phyloP scores from a whole-genome alignment of 2,888 invertebrate species.

The Ceramica pisi region DNA sequence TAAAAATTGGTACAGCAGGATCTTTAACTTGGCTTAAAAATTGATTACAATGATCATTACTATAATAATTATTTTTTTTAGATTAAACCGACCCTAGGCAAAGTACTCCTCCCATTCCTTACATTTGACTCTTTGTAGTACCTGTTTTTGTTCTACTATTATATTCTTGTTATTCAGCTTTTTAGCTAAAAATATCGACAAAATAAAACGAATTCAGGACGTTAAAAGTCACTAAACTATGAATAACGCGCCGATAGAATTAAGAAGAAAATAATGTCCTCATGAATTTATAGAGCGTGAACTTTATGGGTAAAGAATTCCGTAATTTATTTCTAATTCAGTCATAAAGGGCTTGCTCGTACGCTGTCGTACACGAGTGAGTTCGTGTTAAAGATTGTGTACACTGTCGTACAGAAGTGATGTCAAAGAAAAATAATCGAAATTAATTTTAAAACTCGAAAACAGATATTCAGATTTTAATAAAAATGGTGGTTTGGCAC shows the following conservation, averaged over 20 bases:
- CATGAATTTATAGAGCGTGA: constrained; percentile 48
- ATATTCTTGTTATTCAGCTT: background rate
- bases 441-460: no score
- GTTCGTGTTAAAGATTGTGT: constrained; percentile 11
- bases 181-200: background rate
- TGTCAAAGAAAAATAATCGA: background rate
- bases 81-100: no score
- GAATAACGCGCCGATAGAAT: constrained; percentile 36
- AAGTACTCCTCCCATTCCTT: no score
- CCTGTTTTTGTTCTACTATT: no score
- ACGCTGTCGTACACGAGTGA: constrained; percentile 32
- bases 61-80: no score
- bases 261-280: constrained; percentile 50
- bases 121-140: no score
- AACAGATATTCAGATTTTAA: no score
- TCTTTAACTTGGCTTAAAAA: no score
- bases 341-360: constrained; percentile 40
- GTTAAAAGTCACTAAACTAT: constrained; percentile 19
- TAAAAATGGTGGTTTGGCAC: no score
- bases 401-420: constrained; percentile 7
- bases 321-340: constrained; percentile 55
- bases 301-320: constrained; percentile 44
- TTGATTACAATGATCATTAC: no score
- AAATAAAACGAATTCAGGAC: constrained; percentile 22
- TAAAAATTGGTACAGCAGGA: no score